Conservation (phyloP, 2,113 vertebrate species). For the Morone saxatilis region DNA sequence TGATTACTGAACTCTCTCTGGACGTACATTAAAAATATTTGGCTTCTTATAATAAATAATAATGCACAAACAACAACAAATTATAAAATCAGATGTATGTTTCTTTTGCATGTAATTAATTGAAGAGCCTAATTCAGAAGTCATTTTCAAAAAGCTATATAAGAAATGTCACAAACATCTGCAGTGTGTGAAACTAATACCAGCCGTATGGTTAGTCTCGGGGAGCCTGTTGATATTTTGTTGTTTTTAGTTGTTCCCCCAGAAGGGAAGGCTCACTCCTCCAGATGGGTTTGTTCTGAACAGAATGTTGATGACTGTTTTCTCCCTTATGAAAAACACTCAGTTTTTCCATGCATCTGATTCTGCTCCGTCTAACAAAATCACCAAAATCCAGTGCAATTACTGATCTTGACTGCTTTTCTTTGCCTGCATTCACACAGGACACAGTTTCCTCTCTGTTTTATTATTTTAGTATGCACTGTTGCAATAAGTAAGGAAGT, state of each 20-base stretch:
- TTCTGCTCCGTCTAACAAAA: background rate
- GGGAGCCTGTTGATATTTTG: conserved; percentile 1
- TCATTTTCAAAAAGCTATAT: background rate
- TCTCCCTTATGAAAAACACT: too few relatives aligned
- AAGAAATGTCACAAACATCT: conserved; percentile 7
- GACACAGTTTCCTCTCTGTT: background rate
- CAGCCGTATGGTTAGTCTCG: conserved; percentile 5
- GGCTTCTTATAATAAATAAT: background rate
- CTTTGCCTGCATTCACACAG: background rate
- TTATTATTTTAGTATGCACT: background rate
- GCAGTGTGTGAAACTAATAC: background rate
- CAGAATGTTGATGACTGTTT: background rate
- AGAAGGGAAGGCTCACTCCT: background rate
- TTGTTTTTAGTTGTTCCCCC: background rate
- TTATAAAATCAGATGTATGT: background rate
- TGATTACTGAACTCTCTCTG: background rate
- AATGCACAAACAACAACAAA: background rate
- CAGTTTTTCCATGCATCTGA: too few relatives aligned
- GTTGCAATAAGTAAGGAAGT: background rate
- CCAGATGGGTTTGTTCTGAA: conserved; percentile 17
- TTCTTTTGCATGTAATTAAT: background rate
- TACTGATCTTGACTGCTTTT: background rate
- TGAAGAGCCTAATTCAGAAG: background rate
- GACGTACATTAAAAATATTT: background rate
- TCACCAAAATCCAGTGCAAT: background rate